Conservation (phyloP, 2,113 vertebrate genomes). For the Boleophthalmus pectinirostris region DNA sequence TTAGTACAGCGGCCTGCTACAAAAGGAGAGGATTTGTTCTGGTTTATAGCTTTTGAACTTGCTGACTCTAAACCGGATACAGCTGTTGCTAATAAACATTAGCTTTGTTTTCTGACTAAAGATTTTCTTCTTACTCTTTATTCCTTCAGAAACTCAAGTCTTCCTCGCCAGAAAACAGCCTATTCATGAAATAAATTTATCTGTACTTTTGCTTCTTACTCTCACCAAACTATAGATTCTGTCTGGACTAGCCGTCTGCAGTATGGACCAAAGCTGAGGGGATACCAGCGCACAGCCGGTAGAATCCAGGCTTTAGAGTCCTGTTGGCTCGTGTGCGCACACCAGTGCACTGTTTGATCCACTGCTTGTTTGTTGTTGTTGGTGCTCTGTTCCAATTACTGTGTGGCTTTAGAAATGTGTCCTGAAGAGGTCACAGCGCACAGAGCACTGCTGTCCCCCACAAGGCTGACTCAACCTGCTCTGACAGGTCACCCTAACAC, state of each 20-base stretch:
- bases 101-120: not conserved
- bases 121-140: not conserved
- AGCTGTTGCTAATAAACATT: constrained; percentile 5
- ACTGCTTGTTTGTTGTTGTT: not conserved
- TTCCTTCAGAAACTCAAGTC: not conserved
- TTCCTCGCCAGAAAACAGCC: not conserved
- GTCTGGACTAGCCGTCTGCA: not conserved
- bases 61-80: constrained; percentile 1
- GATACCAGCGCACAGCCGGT: not conserved
- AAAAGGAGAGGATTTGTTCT: not conserved
- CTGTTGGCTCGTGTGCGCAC: not conserved
- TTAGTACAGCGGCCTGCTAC: not conserved
- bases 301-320: not conserved
- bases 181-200: not conserved
- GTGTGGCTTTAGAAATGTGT: constrained; percentile 6
- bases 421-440: not conserved
- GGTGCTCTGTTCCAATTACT: constrained; percentile 2
- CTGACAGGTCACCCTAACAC: not conserved
- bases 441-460: not conserved
- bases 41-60: not conserved
- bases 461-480: not conserved
- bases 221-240: not conserved
- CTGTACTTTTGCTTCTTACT: not conserved
- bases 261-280: not conserved
- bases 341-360: not conserved